Conservation (phyloP, 2,797 vertebrate genomes). For the Sternotherus odoratus region DNA sequence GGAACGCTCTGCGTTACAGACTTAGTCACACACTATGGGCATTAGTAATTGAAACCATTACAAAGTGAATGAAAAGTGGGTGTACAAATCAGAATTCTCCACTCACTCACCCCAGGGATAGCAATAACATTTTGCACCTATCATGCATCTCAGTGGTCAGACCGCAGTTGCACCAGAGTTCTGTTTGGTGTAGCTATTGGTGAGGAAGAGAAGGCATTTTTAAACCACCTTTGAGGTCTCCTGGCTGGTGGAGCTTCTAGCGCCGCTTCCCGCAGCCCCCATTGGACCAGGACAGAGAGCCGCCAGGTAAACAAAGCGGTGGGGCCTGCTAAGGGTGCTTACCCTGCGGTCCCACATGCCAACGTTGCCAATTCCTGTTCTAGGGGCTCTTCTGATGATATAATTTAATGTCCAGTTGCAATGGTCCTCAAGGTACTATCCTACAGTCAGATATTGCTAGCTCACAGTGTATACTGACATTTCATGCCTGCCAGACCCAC, state of each 20-base stretch:
- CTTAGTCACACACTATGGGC: not conserved
- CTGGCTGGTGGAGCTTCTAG: not conserved
- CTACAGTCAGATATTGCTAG: not conserved
- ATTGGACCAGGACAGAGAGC: too few species aligned
- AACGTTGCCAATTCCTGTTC: too few species aligned
- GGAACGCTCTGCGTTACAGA: too few species aligned
- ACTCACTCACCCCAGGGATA: not conserved
- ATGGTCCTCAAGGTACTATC: not conserved
- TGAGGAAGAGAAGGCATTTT: not conserved
- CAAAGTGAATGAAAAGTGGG: not conserved
- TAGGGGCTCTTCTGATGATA: too few species aligned
- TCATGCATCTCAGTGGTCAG: not conserved
- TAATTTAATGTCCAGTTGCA: too few species aligned
- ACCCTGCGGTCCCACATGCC: too few species aligned
- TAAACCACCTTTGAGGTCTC: not conserved
- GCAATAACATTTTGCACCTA: not conserved
- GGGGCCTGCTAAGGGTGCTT: too few species aligned
- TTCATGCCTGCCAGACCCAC: accelerated
- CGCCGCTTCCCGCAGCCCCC: too few species aligned
- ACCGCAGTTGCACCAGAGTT: not conserved
- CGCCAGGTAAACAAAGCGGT: too few species aligned
- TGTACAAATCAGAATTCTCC: not conserved
- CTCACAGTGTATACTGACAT: not conserved
- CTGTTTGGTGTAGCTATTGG: not conserved
- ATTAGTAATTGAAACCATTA: not conserved